Percentiles rank a stretch among this genome's conserved stretches.
Conservation (phyloP, 2,888 invertebrate species). For the Megamerina dolium region DNA sequence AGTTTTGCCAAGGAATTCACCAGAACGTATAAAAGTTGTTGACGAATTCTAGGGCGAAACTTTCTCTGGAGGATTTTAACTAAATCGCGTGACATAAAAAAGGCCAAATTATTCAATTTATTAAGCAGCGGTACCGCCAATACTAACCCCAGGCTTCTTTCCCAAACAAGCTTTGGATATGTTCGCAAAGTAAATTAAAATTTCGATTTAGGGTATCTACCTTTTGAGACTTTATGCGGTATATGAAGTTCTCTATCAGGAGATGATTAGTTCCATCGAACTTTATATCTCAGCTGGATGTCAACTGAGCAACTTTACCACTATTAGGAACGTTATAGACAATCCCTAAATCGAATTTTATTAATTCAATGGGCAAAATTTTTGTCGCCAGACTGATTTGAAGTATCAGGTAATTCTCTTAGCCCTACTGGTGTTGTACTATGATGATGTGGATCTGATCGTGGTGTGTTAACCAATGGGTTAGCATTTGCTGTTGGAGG, state of each 20-base stretch:
- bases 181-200: not conserved
- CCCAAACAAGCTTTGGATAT: not conserved
- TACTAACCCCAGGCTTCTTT: constrained; percentile 6
- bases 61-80: constrained; percentile 5
- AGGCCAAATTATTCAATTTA: constrained; percentile 2
- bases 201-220: not conserved
- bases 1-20: constrained; percentile 5
- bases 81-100: constrained; percentile 6
- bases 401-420: no score
- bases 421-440: no score
- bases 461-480: no score
- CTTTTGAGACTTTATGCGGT: not conserved
- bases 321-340: no score
- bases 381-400: no score
- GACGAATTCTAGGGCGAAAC: constrained; percentile 2
- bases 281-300: not conserved
- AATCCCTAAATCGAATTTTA: no score
- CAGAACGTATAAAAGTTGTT: constrained; percentile 7
- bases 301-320: no score
- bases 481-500: no score
- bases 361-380: no score
- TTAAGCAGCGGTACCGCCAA: constrained; percentile 2
- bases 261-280: not conserved
- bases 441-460: no score
- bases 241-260: not conserved